Evolutionary conservation across 2,797 vertebrate genomes (phyloP).

Genomic region (Hypotaenidia okinawae): DNA sequence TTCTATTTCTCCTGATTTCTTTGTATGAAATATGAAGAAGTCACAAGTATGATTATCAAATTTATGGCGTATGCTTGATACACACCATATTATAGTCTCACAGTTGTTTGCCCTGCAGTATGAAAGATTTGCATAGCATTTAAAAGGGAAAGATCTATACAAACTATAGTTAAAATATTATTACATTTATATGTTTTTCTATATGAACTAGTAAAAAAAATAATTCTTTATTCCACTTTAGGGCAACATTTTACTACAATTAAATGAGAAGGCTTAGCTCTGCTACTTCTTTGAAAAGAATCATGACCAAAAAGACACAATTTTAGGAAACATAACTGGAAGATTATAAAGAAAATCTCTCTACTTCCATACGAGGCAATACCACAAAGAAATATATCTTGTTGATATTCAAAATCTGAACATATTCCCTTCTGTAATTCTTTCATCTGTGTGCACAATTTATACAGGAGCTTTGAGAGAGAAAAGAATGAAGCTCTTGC

Average conservation of each 20-base stretch:
- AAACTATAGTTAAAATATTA: conserved; percentile 77
- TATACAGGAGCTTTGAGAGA: conserved; percentile 12
- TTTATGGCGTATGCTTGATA: conserved; percentile 66
- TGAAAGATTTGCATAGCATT: conserved; percentile 71
- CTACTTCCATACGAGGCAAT: conserved; percentile 8
- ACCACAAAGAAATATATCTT: conserved; percentile 35
- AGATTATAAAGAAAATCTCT: conserved; percentile 30
- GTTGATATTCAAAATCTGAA: conserved; percentile 54
- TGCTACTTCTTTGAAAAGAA: conserved; percentile 73
- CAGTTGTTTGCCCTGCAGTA: conserved; percentile 72
- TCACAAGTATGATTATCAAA: conserved; percentile 70
- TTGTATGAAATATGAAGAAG: conserved; percentile 67
- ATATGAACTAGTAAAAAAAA: conserved; percentile 71
- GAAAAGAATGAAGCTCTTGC: not conserved
- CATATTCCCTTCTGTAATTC: conserved; percentile 10
- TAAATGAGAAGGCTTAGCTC: conserved; percentile 74
- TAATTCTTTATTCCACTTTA: conserved; percentile 70
- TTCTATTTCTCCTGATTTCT: not conserved
- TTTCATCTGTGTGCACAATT: conserved; percentile 26
- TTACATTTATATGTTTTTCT: conserved; percentile 72
- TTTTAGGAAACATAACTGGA: conserved; percentile 47
- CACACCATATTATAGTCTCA: conserved; percentile 49
- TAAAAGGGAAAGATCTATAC: conserved; percentile 70
- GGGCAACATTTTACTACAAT: conserved; percentile 76
- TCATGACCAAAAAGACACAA: conserved; percentile 57